These are phyloP conservation scores for Rhinoderma darwinii DNA, from an alignment of 2,113 vertebrate genomes.

Conservation along the genomic window DNA sequence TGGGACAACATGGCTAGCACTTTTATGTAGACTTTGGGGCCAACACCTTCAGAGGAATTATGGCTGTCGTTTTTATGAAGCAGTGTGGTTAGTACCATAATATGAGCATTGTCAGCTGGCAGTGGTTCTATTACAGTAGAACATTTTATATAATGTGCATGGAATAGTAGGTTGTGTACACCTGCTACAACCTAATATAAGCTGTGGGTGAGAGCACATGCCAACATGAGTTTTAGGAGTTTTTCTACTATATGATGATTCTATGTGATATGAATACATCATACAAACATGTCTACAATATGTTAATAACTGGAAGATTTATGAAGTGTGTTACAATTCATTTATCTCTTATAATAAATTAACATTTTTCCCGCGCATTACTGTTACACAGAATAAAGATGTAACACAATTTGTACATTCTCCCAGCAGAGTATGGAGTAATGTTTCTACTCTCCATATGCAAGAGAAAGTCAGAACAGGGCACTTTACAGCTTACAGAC, in stretches of 20 bases:
- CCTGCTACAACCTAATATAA: neutral
- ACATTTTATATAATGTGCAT: neutral
- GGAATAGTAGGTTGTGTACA: neutral
- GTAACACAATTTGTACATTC: slow-evolving; percentile 15
- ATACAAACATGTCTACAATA: neutral
- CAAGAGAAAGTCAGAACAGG: neutral
- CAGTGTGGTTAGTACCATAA: too few relatives aligned
- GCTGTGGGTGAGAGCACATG: neutral
- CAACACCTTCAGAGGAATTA: too few relatives aligned
- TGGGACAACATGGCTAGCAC: too few relatives aligned
- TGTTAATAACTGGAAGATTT: slow-evolving; percentile 26
- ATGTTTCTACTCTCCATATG: neutral
- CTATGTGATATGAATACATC: neutral
- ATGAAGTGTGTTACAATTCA: slow-evolving; percentile 25
- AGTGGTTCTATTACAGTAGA: too few relatives aligned
- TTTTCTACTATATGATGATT: neutral
- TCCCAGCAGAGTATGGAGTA: neutral
- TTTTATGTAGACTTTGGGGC: too few relatives aligned
- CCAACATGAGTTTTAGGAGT: neutral
- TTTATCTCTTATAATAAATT: slow-evolving; percentile 37
- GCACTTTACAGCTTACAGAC: neutral
- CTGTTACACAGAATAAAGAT: slow-evolving; percentile 32
- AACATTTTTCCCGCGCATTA: slow-evolving; percentile 47
- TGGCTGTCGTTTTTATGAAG: too few relatives aligned
- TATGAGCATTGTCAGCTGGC: too few relatives aligned